Conservation (phyloP, 2,888 invertebrate species). For the Selenia dentaria region DNA sequence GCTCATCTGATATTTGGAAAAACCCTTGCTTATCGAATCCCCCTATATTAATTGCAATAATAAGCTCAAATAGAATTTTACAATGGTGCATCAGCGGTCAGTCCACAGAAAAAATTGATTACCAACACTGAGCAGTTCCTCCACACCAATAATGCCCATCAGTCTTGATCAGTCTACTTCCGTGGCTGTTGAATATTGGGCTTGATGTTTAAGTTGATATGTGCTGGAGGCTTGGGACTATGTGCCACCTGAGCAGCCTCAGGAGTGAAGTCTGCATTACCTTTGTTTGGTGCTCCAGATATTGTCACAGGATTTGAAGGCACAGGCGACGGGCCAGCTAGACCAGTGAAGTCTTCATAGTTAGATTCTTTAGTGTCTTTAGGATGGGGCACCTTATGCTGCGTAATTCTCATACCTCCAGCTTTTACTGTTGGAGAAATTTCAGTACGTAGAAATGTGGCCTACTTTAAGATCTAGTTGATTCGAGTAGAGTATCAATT, state of each 20-base stretch:
- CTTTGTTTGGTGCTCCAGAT: slow-evolving; percentile 90
- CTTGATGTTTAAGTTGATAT: slow-evolving; percentile 86
- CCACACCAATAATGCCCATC: slow-evolving; percentile 2
- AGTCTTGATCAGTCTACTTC: slow-evolving; percentile 85
- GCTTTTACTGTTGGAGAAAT: slow-evolving; percentile 89
- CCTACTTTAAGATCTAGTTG: too few relatives aligned
- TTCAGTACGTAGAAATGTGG: too few relatives aligned
- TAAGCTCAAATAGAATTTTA: too few relatives aligned
- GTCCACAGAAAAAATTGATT: too few relatives aligned
- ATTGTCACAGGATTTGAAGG: slow-evolving; percentile 90
- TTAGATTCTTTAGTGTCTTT: slow-evolving; percentile 86
- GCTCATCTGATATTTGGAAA: too few relatives aligned
- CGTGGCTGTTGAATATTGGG: slow-evolving; percentile 94
- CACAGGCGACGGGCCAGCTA: slow-evolving; percentile 90
- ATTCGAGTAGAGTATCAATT: too few relatives aligned
- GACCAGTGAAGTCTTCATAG: slow-evolving; percentile 89
- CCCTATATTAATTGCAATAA: too few relatives aligned
- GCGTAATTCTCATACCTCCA: slow-evolving; percentile 96
- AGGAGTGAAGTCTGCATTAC: slow-evolving; percentile 93
- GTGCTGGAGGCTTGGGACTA: slow-evolving; percentile 90
- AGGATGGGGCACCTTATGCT: slow-evolving; percentile 90
- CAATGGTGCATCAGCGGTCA: too few relatives aligned
- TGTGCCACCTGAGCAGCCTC: slow-evolving; percentile 95
- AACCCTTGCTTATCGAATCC: too few relatives aligned
- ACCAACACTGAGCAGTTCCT: neutral